A percentile compares a stretch with the other conserved stretches of the same genome.
phyloP scores from a whole-genome alignment of 2,113 vertebrate genomes.

The Neolamprologus modestus region DNA sequence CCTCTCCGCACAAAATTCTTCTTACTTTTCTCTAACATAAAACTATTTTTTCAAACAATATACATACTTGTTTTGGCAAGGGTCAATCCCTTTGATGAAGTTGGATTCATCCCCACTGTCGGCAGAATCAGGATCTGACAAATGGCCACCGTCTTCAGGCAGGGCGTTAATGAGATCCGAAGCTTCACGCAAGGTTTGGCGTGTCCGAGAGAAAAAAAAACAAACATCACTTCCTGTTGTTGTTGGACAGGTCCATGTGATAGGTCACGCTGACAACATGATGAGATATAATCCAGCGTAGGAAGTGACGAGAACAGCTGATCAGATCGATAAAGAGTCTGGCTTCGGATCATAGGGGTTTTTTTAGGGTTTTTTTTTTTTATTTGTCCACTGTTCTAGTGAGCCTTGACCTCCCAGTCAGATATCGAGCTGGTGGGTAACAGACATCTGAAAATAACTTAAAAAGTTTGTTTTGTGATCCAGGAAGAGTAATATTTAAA shows the following conservation, averaged over 20 bases:
- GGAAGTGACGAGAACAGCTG: background rate
- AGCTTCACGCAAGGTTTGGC: background rate
- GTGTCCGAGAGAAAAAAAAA: background rate
- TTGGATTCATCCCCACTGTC: background rate
- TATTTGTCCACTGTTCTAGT: background rate
- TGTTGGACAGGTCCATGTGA: background rate
- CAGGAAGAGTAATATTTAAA: background rate
- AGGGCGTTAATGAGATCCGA: background rate
- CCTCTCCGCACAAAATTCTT: background rate
- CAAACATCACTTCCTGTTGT: background rate
- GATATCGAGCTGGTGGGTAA: background rate
- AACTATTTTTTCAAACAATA: background rate
- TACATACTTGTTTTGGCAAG: background rate
- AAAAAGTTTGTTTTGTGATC: background rate
- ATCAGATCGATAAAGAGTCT: background rate
- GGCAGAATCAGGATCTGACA: background rate
- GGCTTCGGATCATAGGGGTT: accelerated
- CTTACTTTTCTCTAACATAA: background rate
- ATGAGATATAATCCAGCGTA: background rate
- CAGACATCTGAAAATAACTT: background rate
- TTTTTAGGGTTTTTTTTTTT: accelerated
- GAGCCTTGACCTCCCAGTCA: background rate
- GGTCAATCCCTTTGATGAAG: background rate
- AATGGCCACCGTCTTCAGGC: background rate
- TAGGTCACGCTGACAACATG: background rate